Percentiles rank a stretch among this genome's conserved stretches.
Conservation (phyloP, 2,888 invertebrate species). For the Beris chalybata region DNA sequence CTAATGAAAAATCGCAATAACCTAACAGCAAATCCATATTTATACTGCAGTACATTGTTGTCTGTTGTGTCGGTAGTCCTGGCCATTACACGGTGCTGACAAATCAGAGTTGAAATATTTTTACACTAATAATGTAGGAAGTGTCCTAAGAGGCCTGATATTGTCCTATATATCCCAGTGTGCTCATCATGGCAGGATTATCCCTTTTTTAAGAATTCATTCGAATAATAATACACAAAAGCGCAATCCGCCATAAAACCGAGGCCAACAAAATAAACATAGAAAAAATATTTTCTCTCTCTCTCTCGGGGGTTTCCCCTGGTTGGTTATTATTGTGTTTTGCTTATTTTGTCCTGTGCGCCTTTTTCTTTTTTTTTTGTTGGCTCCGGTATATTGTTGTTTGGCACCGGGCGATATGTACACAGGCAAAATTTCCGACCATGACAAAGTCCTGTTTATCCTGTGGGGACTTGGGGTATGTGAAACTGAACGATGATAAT, state of each 20-base stretch:
- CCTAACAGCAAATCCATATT: slow-evolving; percentile 3
- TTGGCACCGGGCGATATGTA: slow-evolving; percentile 2
- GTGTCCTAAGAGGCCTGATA: slow-evolving; percentile 24
- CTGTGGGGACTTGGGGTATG: slow-evolving; percentile 16
- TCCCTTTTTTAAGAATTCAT: slow-evolving; percentile 32
- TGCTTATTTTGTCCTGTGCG: slow-evolving; percentile 4
- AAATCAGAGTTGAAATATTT: slow-evolving; percentile 29
- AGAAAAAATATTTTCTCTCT: slow-evolving; percentile 21
- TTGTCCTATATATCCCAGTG: slow-evolving; percentile 26
- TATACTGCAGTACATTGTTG: too few species aligned
- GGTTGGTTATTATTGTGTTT: neutral
- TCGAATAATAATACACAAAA: slow-evolving; percentile 33
- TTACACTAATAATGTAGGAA: slow-evolving; percentile 12
- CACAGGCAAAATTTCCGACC: slow-evolving; percentile 2
- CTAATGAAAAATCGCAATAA: slow-evolving; percentile 28
- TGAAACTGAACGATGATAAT: slow-evolving; percentile 23
- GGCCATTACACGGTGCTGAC: slow-evolving; percentile 16
- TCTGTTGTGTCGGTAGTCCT: slow-evolving; percentile 1
- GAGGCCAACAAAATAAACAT: slow-evolving; percentile 32
- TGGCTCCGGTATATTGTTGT: neutral
- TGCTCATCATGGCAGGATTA: slow-evolving; percentile 34
- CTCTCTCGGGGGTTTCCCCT: slow-evolving; percentile 22
- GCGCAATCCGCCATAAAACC: slow-evolving; percentile 34
- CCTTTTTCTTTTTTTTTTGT: slow-evolving; percentile 3
- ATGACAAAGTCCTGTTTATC: slow-evolving; percentile 22